phyloP scores from a whole-genome alignment of 2,888 invertebrate genomes.

The Allygus modestus region DNA sequence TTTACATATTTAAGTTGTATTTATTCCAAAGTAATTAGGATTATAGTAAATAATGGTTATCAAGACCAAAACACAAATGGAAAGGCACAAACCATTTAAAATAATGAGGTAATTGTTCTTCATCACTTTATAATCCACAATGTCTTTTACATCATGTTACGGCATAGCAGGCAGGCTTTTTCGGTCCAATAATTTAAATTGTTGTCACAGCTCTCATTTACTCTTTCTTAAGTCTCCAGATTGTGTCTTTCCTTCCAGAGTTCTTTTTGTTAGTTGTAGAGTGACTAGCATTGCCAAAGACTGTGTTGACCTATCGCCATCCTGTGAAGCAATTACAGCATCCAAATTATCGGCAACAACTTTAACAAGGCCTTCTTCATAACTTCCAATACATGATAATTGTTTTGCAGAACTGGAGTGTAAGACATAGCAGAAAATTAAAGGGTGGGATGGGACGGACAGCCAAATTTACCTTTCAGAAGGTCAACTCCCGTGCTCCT shows the following conservation, averaged over 20 bases:
- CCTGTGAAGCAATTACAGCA: not conserved
- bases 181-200: not conserved
- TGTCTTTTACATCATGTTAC: not conserved
- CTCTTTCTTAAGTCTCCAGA: not conserved
- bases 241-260: not conserved
- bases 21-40: too few species aligned
- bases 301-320: not conserved
- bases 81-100: not conserved
- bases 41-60: not conserved
- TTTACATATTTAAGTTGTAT: too few species aligned
- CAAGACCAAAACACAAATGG: not conserved
- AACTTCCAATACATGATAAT: not conserved
- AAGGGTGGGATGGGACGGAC: too few species aligned
- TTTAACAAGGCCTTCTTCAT: not conserved
- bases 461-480: too few species aligned
- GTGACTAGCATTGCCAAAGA: constrained; percentile 9
- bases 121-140: constrained; percentile 25
- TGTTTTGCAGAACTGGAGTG: not conserved
- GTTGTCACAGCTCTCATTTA: not conserved
- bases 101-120: not conserved
- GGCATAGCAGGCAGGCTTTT: not conserved
- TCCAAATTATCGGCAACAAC: not conserved
- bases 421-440: too few species aligned
- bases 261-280: not conserved
- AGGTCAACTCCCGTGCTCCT: too few species aligned